Evolutionary conservation across 2,113 vertebrate species (phyloP).

Genomic region (Oryzias curvinotus): DNA sequence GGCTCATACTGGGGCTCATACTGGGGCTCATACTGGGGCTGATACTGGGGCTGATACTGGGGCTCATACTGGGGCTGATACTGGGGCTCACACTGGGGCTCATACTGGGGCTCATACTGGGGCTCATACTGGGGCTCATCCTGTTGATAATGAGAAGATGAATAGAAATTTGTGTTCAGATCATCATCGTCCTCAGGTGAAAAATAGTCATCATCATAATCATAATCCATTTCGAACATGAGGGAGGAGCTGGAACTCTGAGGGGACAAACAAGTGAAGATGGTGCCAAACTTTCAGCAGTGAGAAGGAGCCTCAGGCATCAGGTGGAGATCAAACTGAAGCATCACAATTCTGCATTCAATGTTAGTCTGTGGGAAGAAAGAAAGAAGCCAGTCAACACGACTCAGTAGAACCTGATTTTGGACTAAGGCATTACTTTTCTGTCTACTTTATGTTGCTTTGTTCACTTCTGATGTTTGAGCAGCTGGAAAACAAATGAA

Average conservation of each 20-base stretch:
- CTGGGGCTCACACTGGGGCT: not conserved
- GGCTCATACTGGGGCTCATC: too few relatives aligned
- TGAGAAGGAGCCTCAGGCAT: not conserved
- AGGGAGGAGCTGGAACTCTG: not conserved
- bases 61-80: slow-evolving; percentile 1
- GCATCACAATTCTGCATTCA: too few relatives aligned
- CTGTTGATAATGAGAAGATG: not conserved
- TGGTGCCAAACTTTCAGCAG: not conserved
- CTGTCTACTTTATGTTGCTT: too few relatives aligned
- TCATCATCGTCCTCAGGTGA: accelerated
- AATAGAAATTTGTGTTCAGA: not conserved
- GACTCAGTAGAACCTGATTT: too few relatives aligned
- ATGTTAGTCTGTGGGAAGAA: too few relatives aligned
- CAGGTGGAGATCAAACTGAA: not conserved
- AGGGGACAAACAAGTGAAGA: not conserved
- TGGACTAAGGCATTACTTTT: too few relatives aligned
- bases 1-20: not conserved
- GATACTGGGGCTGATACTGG: not conserved
- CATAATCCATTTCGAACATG: slow-evolving; percentile 32
- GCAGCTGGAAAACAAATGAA: too few relatives aligned
- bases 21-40: not conserved
- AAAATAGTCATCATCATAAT: not conserved
- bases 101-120: not conserved
- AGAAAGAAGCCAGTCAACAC: too few relatives aligned
- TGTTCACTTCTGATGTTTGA: too few relatives aligned